Evolutionary conservation across 2,797 vertebrate species (phyloP).

Genomic region (Chiroxiphia lanceolata): DNA sequence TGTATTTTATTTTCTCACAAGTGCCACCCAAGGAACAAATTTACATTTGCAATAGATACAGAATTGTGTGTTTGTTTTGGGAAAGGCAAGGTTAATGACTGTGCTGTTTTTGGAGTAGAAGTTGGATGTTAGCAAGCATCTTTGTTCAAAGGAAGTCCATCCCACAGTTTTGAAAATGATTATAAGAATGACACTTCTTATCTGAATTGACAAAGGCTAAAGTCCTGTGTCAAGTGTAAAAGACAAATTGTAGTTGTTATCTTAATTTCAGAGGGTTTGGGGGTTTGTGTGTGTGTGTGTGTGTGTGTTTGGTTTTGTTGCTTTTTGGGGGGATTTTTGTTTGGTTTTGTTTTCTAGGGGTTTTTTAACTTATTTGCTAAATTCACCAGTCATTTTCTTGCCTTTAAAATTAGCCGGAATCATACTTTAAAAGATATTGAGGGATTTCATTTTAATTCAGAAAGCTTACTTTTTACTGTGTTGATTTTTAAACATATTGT

Average conservation of each 20-base stretch:
- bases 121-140: background rate
- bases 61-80: background rate
- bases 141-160: background rate
- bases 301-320: no score
- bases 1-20: background rate
- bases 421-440: background rate
- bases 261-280: background rate
- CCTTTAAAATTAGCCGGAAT: background rate
- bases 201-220: background rate
- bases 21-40: background rate
- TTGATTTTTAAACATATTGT: background rate
- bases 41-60: background rate
- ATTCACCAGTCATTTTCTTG: background rate
- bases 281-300: no score
- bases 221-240: background rate
- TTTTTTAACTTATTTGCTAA: background rate
- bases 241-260: background rate
- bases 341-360: no score
- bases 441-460: background rate
- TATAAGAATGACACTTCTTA: background rate
- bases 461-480: background rate
- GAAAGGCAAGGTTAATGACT: background rate
- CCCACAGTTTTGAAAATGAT: background rate
- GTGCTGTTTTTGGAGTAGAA: fast-evolving
- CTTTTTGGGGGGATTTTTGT: background rate